Conservation (phyloP, 2,888 invertebrate species). For the Campoplex capitator region DNA sequence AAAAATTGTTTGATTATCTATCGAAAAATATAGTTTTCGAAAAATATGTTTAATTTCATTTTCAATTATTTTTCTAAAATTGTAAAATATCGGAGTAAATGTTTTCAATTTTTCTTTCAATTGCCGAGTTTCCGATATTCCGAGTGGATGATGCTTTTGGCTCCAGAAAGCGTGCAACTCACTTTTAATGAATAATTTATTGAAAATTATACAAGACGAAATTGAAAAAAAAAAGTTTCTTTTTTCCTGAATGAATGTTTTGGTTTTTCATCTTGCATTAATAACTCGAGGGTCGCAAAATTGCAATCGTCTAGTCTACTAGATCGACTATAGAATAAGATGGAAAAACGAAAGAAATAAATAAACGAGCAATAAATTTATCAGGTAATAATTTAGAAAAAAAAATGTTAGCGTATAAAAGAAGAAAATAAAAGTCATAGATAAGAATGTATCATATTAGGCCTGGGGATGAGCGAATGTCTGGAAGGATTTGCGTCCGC, state of each 20-base stretch:
- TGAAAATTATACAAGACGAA: background rate
- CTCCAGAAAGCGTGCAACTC: background rate
- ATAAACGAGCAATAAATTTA: constrained; percentile 66
- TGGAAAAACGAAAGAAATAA: constrained; percentile 57
- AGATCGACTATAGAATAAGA: too few species aligned
- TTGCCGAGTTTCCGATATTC: too few species aligned
- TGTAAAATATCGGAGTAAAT: too few species aligned
- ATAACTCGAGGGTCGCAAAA: background rate
- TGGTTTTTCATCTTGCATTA: background rate
- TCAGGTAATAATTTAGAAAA: constrained; percentile 61
- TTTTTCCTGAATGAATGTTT: background rate
- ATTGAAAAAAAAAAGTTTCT: background rate
- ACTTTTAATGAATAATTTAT: background rate
- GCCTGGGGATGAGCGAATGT: constrained; percentile 84
- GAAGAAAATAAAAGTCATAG: constrained; percentile 81
- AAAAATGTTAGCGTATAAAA: constrained; percentile 76
- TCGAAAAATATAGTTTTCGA: too few species aligned
- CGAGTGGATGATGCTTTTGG: too few species aligned
- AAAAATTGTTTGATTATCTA: too few species aligned
- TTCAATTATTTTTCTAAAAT: too few species aligned
- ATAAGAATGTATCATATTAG: constrained; percentile 82
- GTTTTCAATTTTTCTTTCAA: too few species aligned
- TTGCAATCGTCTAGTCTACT: background rate
- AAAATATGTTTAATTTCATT: too few species aligned
- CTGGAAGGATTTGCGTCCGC: constrained; percentile 84